Percentiles rank a stretch among this genome's conserved stretches.
Conservation (phyloP, 1,140 invertebrate species). For the Forficula auricularia region DNA sequence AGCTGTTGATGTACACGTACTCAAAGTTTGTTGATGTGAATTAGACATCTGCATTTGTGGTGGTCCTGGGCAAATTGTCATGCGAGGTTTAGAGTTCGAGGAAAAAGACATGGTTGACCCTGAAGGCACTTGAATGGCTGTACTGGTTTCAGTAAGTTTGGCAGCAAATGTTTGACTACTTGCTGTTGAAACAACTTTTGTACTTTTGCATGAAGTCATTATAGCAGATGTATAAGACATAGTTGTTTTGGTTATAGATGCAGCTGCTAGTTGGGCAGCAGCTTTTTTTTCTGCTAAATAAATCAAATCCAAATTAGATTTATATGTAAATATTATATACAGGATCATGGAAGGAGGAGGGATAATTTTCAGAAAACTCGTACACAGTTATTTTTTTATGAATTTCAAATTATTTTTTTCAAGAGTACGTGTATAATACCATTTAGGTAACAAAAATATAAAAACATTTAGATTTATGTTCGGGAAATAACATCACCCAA, state of each 20-base stretch:
- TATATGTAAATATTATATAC: no score
- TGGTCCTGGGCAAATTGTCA: slow-evolving; percentile 1
- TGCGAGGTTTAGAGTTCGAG: no score
- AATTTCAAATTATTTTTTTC: no score
- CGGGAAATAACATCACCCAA: no score
- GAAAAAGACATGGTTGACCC: not conserved
- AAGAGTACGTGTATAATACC: no score
- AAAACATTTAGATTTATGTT: no score
- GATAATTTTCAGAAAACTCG: no score
- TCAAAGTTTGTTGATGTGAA: slow-evolving; percentile 11
- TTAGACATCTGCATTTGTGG: slow-evolving; percentile 8
- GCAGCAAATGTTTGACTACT: slow-evolving; percentile 40
- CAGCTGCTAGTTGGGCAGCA: slow-evolving; percentile 27
- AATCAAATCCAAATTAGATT: slow-evolving; percentile 6
- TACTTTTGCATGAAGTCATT: slow-evolving; percentile 31
- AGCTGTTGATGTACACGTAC: slow-evolving; percentile 12
- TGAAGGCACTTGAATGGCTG: slow-evolving; percentile 5
- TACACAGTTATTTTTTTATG: not conserved
- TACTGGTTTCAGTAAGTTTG: slow-evolving; percentile 34
- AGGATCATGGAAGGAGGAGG: no score
- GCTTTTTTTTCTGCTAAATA: slow-evolving; percentile 27
- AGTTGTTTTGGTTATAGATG: slow-evolving; percentile 35
- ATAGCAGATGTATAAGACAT: slow-evolving; percentile 43
- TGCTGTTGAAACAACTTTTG: slow-evolving; percentile 27
- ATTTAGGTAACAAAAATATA: no score